Percentiles rank a stretch among this genome's conserved stretches.
Conservation (phyloP, 2,113 vertebrate species). For the Acanthisitta chloris region DNA sequence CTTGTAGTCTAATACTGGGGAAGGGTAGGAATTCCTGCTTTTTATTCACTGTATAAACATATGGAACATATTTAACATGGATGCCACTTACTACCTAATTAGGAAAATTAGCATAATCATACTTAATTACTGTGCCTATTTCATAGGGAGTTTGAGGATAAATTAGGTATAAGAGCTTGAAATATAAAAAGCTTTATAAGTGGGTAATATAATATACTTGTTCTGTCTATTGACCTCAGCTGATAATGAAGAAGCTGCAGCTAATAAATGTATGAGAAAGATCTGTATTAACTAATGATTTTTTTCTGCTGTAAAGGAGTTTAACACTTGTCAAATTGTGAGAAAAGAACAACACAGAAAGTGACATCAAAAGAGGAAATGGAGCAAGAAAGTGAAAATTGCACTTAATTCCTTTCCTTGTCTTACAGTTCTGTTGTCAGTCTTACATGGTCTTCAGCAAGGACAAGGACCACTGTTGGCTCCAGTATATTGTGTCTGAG, state of each 20-base stretch:
- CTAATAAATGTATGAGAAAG: not conserved
- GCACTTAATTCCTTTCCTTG: not conserved
- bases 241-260: not conserved
- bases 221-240: constrained; percentile 7
- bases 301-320: not conserved
- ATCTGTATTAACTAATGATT: not conserved
- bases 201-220: constrained; percentile 15
- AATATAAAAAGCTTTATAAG: constrained; percentile 1
- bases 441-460: not conserved
- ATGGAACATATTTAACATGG: not conserved
- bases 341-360: not conserved
- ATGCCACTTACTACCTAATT: constrained; percentile 12
- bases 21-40: not conserved
- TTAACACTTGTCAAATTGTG: not conserved
- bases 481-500: not conserved
- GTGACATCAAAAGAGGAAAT: not conserved
- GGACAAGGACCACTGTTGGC: not conserved
- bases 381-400: not conserved
- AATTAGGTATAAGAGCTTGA: constrained; percentile 1
- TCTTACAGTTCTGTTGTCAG: not conserved
- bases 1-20: not conserved
- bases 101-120: constrained; percentile 8
- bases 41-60: not conserved
- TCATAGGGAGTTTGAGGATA: not conserved
- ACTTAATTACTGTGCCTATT: constrained; percentile 18